These are phyloP conservation scores for Escarpia spicata DNA, from an alignment of 2,888 invertebrate genomes.

Conservation along the genomic window DNA sequence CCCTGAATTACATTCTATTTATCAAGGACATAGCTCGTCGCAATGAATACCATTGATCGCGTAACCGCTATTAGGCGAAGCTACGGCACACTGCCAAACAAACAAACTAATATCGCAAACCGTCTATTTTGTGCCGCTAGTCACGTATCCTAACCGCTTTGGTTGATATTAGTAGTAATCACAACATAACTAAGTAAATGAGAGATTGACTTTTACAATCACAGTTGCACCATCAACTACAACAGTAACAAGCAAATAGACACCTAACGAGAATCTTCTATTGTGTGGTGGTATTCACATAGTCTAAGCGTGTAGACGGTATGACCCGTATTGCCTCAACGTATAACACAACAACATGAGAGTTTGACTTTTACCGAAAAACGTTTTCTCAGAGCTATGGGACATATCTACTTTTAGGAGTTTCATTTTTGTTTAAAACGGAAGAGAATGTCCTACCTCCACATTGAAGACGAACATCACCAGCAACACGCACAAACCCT, in stretches of 20 bases:
- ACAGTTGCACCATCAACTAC: neutral
- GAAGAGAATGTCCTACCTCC: neutral
- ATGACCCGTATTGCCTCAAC: too few relatives aligned
- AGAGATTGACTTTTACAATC: neutral
- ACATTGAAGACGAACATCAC: conserved; percentile 4
- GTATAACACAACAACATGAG: too few relatives aligned
- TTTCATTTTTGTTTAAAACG: neutral
- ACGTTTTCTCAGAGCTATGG: too few relatives aligned
- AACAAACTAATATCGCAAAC: neutral
- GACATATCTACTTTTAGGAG: neutral
- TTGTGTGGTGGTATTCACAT: too few relatives aligned
- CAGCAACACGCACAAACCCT: neutral
- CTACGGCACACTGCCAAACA: neutral
- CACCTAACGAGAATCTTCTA: too few relatives aligned
- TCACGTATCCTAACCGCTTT: neutral
- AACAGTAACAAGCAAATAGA: too few relatives aligned
- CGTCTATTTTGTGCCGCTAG: neutral
- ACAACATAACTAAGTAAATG: neutral
- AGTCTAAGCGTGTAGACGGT: too few relatives aligned
- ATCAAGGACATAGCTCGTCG: neutral
- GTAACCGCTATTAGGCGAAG: neutral
- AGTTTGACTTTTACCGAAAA: too few relatives aligned
- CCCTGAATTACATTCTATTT: neutral
- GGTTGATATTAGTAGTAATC: neutral
- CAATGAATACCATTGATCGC: neutral